Evolutionary conservation across 2,797 vertebrate genomes (phyloP), one percentile per base, ranked within the genome.

Genomic region (Takifugu ocellatus): DNA sequence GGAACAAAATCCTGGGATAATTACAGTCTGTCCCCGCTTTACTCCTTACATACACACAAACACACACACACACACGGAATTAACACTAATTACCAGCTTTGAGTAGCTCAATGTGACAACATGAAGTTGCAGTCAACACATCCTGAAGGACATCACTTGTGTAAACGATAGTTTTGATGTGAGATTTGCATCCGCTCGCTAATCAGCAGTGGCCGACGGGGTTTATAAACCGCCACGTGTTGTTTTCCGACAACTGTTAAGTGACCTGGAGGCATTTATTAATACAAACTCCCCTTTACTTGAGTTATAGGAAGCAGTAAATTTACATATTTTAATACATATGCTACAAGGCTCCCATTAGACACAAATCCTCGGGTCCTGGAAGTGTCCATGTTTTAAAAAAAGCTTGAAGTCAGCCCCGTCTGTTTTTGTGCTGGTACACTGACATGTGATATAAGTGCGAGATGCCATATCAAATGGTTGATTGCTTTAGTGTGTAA

Each of bases 61-160:
- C 14, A 0, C 2, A 53, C 43, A 60, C 44, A 21, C 51, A 12
- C 12, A 0, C 1, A 54, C 17, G 1, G 63, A 56, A 54, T 68
- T 58, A 63, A 51, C 33, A 39, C 26, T 43, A 73, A 82, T 75
- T 71, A 66, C 44, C 46, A 53, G 46, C 39, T 42, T 2, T 0
- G 2, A 25, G 48, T 9, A 15, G 26, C 29, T 31, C 12, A 3
- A 16, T 21, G 54, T 61, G 66, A 49, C 63, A 72, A 61, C 44
- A 49, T 31, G 52, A 64, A 54, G 36, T 66, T 42, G 7, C 21
- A 6, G 56, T 57, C 17, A 72, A 75, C 80, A 87, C 84, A 69
- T 82, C 62, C 59, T 25, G 1, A 76, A 81, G 36, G 53, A 88
- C 83, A 87, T 73, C 85, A 58, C 74, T 70, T 78, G 62, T 61